phyloP scores from a whole-genome alignment of 2,113 vertebrate species.

The Pyrgilauda ruficollis region DNA sequence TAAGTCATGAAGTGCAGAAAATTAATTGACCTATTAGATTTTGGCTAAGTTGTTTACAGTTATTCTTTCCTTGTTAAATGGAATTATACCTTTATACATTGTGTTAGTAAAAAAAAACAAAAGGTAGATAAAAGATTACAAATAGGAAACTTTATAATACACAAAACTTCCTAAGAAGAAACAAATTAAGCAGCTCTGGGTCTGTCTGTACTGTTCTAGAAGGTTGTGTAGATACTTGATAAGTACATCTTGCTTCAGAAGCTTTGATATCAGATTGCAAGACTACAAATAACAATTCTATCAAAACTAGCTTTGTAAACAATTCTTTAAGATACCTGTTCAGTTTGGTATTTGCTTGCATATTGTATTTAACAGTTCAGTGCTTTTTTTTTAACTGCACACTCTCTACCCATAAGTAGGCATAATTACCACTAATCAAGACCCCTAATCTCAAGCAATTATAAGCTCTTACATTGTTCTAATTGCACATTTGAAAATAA shows the following conservation, averaged over 20 bases:
- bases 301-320: background rate
- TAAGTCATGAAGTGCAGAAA: background rate
- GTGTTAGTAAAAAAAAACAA: background rate
- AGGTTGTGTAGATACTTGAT: background rate
- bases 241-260: background rate
- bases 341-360: slow-evolving; percentile 6
- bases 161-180: background rate
- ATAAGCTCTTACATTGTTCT: slow-evolving; percentile 22
- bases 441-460: slow-evolving; percentile 36
- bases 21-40: background rate
- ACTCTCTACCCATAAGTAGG: background rate
- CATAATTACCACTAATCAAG: slow-evolving; percentile 30
- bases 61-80: background rate
- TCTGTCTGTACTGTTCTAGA: background rate
- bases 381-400: background rate
- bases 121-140: background rate
- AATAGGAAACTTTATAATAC: background rate
- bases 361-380: background rate
- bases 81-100: background rate
- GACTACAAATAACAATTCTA: background rate
- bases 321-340: slow-evolving; percentile 9
- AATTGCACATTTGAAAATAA: slow-evolving; percentile 23
- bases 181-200: background rate
- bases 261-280: background rate
- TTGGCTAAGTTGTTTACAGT: background rate